Evolutionary conservation across 2,113 vertebrate species (phyloP).

Genomic region (Carassius gibelio): DNA sequence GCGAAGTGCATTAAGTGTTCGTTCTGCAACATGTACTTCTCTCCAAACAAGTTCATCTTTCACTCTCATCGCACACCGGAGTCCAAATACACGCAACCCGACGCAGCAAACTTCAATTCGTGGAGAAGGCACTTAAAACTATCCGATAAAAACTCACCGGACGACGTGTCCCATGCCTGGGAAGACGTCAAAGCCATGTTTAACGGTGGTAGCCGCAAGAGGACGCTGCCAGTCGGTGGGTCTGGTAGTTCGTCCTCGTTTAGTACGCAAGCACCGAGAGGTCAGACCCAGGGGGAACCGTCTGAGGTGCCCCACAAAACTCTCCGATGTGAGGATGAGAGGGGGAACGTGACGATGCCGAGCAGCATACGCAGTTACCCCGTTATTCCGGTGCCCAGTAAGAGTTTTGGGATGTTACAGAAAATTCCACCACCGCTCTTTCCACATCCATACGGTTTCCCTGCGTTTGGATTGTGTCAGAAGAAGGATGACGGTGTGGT

Average conservation of each 20-base stretch:
- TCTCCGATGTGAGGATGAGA: constrained; percentile 76
- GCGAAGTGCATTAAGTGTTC: constrained; percentile 93
- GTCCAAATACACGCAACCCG: constrained; percentile 90
- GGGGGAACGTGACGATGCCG: constrained; percentile 69
- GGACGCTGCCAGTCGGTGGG: constrained; percentile 82
- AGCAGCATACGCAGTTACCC: constrained; percentile 86
- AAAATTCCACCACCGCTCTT: constrained; percentile 92
- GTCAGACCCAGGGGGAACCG: constrained; percentile 58
- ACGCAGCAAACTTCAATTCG: constrained; percentile 90
- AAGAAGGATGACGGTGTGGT: constrained; percentile 84
- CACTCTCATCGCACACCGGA: constrained; percentile 90
- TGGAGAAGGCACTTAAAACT: constrained; percentile 91
- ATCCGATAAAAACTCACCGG: constrained; percentile 79
- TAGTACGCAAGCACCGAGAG: constrained; percentile 65
- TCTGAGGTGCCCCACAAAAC: constrained; percentile 79
- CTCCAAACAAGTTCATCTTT: constrained; percentile 93
- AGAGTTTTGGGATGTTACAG: constrained; percentile 92
- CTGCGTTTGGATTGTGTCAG: constrained; percentile 90
- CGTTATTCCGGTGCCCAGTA: constrained; percentile 94
- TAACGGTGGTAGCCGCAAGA: constrained; percentile 92
- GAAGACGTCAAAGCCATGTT: constrained; percentile 99
- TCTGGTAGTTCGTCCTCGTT: constrained; percentile 67
- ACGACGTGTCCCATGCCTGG: constrained; percentile 89
- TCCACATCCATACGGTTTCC: constrained; percentile 91
- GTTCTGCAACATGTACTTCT: constrained; percentile 92